These are phyloP conservation scores for Bugulina stolonifera DNA, from an alignment of 2,888 invertebrate species.

Conservation along the genomic window DNA sequence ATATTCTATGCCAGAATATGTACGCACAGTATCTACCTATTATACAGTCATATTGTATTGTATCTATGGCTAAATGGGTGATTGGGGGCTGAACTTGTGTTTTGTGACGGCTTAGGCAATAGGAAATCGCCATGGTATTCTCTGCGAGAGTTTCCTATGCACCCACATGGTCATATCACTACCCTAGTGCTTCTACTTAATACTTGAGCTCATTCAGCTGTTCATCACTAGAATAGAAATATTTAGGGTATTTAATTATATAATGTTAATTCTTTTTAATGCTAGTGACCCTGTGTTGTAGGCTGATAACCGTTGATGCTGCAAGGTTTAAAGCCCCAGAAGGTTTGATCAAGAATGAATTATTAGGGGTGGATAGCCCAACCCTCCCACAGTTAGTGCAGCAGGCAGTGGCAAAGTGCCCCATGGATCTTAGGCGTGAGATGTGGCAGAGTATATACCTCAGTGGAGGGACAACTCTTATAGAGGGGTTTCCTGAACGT, in stretches of 20 bases:
- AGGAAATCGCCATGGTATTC: no score
- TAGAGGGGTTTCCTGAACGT: constrained; percentile 59
- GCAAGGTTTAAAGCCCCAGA: constrained; percentile 56
- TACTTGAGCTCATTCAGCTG: no score
- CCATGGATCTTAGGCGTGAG: constrained; percentile 59
- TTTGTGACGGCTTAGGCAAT: no score
- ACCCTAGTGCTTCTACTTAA: no score
- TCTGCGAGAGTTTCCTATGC: no score
- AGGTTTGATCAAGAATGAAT: constrained; percentile 36
- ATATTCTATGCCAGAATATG: no score
- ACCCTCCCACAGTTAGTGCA: constrained; percentile 42
- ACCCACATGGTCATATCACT: no score
- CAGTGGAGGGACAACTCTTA: constrained; percentile 58
- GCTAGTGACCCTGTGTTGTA: background rate
- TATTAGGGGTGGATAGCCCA: constrained; percentile 10
- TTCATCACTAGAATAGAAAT: no score
- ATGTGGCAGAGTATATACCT: constrained; percentile 59
- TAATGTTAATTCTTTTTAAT: background rate
- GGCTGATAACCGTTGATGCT: constrained; percentile 44
- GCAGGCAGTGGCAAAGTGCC: constrained; percentile 58
- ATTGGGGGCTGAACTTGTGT: no score
- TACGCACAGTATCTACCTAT: no score
- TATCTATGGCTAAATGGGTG: no score
- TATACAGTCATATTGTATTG: no score
- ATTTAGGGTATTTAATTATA: background rate